Percentiles rank a stretch among this genome's conserved stretches.
phyloP scores from a whole-genome alignment of 2,113 vertebrate species.

The Caranx ignobilis region DNA sequence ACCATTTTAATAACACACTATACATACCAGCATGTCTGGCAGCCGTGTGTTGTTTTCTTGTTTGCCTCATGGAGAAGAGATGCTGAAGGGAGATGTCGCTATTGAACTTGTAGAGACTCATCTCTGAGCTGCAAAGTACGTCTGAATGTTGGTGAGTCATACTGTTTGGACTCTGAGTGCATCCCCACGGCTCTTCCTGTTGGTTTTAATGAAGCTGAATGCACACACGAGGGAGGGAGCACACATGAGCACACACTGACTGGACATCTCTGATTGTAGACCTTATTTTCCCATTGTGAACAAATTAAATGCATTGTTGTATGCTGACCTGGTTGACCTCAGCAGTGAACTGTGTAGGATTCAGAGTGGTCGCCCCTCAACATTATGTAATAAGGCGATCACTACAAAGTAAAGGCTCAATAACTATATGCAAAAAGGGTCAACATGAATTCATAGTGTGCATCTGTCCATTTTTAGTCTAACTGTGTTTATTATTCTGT shows the following conservation, averaged over 20 bases:
- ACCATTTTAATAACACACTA: not conserved
- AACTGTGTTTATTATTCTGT: not conserved
- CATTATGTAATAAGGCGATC: slow-evolving; percentile 27
- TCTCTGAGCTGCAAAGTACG: slow-evolving; percentile 23
- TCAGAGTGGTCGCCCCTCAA: not conserved
- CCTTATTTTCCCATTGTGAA: slow-evolving; percentile 29
- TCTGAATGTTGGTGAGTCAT: slow-evolving; percentile 57
- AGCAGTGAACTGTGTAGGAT: slow-evolving; percentile 29
- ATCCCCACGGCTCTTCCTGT: slow-evolving; percentile 44
- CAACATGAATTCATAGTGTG: not conserved
- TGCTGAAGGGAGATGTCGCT: slow-evolving; percentile 3
- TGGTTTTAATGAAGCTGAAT: slow-evolving; percentile 40
- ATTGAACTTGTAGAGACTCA: slow-evolving; percentile 26
- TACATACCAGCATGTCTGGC: slow-evolving; percentile 10
- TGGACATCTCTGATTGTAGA: slow-evolving; percentile 16
- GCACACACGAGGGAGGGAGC: slow-evolving; percentile 10
- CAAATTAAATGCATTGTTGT: slow-evolving; percentile 30
- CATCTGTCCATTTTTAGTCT: not conserved
- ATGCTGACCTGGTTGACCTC: slow-evolving; percentile 11
- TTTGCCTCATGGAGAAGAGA: slow-evolving; percentile 4
- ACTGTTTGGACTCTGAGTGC: slow-evolving; percentile 47
- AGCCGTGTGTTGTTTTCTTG: slow-evolving; percentile 4
- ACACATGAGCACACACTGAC: slow-evolving; percentile 29
- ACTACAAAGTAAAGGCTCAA: slow-evolving; percentile 15
- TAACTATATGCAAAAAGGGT: not conserved